Conservation (phyloP, 2,888 invertebrate species). For the Eremobia ochroleuca region DNA sequence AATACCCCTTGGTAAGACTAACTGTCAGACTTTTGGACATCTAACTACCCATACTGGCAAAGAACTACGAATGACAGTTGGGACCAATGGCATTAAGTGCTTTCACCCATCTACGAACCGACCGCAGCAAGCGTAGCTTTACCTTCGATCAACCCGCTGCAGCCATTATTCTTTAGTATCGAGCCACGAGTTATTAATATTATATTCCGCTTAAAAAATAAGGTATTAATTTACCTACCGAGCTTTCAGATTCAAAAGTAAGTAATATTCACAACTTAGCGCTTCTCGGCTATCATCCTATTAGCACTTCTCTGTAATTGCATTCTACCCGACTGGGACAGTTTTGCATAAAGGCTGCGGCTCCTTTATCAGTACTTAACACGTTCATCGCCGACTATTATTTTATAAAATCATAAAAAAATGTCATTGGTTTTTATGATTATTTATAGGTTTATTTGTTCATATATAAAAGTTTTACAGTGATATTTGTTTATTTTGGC, state of each 20-base stretch:
- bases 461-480: no score
- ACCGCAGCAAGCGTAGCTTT: neutral
- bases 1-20: neutral
- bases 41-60: neutral
- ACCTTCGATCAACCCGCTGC: neutral
- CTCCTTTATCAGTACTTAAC: slow-evolving; percentile 23
- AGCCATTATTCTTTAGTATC: neutral
- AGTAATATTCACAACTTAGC: slow-evolving; percentile 5
- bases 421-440: no score
- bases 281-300: slow-evolving; percentile 22
- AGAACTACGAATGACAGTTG: neutral
- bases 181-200: neutral
- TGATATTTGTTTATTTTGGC: no score
- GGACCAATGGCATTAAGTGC: neutral
- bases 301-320: slow-evolving; percentile 53
- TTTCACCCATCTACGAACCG: neutral
- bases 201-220: no score
- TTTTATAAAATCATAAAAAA: no score
- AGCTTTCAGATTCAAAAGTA: neutral
- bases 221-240: neutral
- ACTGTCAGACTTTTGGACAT: neutral
- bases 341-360: slow-evolving; percentile 51
- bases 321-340: slow-evolving; percentile 37
- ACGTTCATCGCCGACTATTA: no score
- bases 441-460: no score